phyloP scores from a whole-genome alignment of 2,797 vertebrate species.

The Myoxocephalus aenaeus region DNA sequence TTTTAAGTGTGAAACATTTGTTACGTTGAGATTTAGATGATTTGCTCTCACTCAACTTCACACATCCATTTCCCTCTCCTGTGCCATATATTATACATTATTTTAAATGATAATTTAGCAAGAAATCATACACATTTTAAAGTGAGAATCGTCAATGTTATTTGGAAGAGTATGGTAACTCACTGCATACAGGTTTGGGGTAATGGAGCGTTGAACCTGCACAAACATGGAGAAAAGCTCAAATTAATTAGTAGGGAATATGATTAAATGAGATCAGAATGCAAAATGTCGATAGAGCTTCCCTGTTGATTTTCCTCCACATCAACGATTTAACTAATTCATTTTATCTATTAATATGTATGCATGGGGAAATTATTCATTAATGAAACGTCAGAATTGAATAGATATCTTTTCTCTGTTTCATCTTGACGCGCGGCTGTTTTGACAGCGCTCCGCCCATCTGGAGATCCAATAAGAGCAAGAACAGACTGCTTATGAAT shows the following conservation, averaged over 20 bases:
- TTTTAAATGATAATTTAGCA: conserved; percentile 22
- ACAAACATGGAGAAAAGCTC: conserved; percentile 59
- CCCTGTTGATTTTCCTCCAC: conserved; percentile 81
- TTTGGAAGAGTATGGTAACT: conserved; percentile 1
- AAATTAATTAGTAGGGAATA: conserved; percentile 73
- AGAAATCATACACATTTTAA: neutral
- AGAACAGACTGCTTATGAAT: conserved; percentile 80
- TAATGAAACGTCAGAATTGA: conserved; percentile 84
- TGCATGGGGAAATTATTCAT: conserved; percentile 82
- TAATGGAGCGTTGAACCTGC: conserved; percentile 51
- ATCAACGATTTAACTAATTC: conserved; percentile 85
- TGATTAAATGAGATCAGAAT: conserved; percentile 69
- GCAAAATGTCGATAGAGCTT: conserved; percentile 67
- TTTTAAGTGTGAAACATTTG: neutral
- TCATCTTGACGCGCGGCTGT: conserved; percentile 79
- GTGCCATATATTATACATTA: conserved; percentile 6
- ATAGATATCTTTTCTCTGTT: conserved; percentile 76
- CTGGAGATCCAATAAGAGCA: conserved; percentile 71
- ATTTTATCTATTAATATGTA: conserved; percentile 87
- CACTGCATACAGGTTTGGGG: conserved; percentile 46
- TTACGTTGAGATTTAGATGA: conserved; percentile 4
- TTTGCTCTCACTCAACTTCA: neutral
- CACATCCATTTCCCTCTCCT: neutral
- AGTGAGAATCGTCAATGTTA: conserved; percentile 8
- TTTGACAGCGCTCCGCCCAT: conserved; percentile 81